Percentiles rank a stretch among this genome's conserved stretches.
These are phyloP conservation scores for Aphis craccivora DNA, from an alignment of 1,140 invertebrate genomes.

Conservation along the genomic window DNA sequence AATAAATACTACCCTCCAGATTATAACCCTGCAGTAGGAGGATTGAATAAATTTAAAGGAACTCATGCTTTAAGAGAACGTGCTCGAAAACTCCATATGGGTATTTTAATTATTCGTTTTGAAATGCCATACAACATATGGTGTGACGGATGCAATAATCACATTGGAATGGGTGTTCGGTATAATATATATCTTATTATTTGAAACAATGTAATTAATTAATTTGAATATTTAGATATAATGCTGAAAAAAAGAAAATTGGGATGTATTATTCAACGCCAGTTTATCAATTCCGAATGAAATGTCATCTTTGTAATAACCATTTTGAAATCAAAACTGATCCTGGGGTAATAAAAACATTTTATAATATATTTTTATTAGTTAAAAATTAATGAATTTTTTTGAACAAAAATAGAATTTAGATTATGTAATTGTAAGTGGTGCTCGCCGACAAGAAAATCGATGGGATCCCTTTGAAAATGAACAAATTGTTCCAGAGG, in stretches of 20 bases:
- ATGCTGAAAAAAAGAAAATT: slow-evolving; percentile 98
- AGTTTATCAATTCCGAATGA: slow-evolving; percentile 98
- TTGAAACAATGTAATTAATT: neutral
- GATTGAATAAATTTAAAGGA: slow-evolving; percentile 92
- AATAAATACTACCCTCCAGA: slow-evolving; percentile 99
- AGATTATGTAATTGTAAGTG: slow-evolving; percentile 95
- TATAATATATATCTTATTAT: slow-evolving; percentile 60
- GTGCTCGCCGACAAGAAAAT: slow-evolving; percentile 94
- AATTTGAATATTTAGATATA: slow-evolving; percentile 74
- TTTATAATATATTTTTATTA: slow-evolving; percentile 47
- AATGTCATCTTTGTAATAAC: slow-evolving; percentile 98
- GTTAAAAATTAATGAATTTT: slow-evolving; percentile 32
- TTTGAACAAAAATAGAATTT: slow-evolving; percentile 77
- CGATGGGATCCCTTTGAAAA: slow-evolving; percentile 97
- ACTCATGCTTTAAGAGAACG: slow-evolving; percentile 96
- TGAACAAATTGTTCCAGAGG: slow-evolving; percentile 91
- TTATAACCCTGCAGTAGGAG: slow-evolving; percentile 92
- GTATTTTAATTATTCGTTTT: slow-evolving; percentile 98
- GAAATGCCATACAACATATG: slow-evolving; percentile 99
- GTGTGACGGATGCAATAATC: slow-evolving; percentile 97
- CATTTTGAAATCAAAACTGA: slow-evolving; percentile 99
- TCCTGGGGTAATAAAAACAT: slow-evolving; percentile 77
- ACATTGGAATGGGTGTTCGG: slow-evolving; percentile 98
- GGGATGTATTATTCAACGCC: slow-evolving; percentile 99
- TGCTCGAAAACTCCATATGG: slow-evolving; percentile 91